Evolutionary conservation across 2,113 vertebrate genomes (phyloP).

Genomic region (Bettongia penicillata): DNA sequence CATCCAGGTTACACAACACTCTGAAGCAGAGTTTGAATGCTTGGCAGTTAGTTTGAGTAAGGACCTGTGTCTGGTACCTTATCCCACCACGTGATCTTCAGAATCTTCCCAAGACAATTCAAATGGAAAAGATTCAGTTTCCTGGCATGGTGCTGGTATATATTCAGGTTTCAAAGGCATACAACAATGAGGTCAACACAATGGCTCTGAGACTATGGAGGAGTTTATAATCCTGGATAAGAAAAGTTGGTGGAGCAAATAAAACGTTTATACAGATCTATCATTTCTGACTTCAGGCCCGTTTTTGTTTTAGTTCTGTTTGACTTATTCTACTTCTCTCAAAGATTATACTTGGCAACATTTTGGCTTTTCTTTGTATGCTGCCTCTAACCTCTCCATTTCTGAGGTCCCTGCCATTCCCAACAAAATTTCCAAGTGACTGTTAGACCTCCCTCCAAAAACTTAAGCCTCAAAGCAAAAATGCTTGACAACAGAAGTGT

Average conservation of each 20-base stretch:
- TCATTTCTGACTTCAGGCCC: not conserved
- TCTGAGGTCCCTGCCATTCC: not conserved
- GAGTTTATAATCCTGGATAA: too few relatives aligned
- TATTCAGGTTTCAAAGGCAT: too few relatives aligned
- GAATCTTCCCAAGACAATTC: too few relatives aligned
- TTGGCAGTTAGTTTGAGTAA: too few relatives aligned
- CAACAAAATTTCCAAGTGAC: not conserved
- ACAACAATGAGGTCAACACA: too few relatives aligned
- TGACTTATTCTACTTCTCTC: not conserved
- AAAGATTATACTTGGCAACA: not conserved
- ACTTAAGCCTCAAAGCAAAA: not conserved
- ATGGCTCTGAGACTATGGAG: too few relatives aligned
- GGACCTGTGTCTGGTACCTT: too few relatives aligned
- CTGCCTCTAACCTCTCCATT: not conserved
- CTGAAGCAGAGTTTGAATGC: too few relatives aligned
- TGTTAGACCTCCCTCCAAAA: not conserved
- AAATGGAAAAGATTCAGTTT: too few relatives aligned
- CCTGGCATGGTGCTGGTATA: too few relatives aligned
- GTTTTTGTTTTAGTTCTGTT: not conserved
- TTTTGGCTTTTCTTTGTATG: not conserved
- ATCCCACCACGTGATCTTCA: too few relatives aligned
- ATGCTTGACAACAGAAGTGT: not conserved
- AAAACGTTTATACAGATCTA: not conserved
- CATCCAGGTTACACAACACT: too few relatives aligned
- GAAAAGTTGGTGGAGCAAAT: not conserved